Base-by-base conservation (phyloP, 2,113 vertebrate species). In the Rostratula benghalensis region DNA sequence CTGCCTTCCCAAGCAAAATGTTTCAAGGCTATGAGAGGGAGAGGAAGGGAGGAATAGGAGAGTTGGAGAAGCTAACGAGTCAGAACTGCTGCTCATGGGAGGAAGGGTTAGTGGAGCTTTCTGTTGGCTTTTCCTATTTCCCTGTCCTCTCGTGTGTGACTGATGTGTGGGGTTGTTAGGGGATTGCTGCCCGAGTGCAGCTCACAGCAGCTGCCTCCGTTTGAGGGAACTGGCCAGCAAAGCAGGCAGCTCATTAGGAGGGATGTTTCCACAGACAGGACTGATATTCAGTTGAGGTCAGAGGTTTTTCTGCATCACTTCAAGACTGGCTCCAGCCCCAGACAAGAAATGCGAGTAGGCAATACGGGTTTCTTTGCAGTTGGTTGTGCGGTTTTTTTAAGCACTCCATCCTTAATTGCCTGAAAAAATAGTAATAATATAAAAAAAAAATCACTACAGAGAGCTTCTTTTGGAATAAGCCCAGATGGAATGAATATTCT, bases 401-500 rank as follows among this genome's bases (percentile, higher is more conserved):
- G 18, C 31, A 28, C 27, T 80, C 7, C 20, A 27, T 86, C n/a
- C 70, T 85, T 77, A 83, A 54, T 65, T 86, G 67, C n/a, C 64
- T 70, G 67, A 83, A 93, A 89, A 95, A 53, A 28, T 48, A 57
- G 11, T 75, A 75, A 35, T 90, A 73, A 41, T 50, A 53, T 50
- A n/a, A 83, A 94, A n/a, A 83, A 94, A 37, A 71, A 94, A 43
- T 88, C 35, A 65, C 67, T 90, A 12, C 45, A 65, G 75, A 83
- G 71, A 74, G 17, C 28, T 85, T 89, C 7, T 74, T 77, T 67
- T 74, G 50, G 60, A 93, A 45, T 90, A 86, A 63, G 22, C 46
- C 31, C 86, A 54, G 54, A 31, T 70, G 50, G 23, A 86, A 86
- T 83, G 5, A 74, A 77, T 77, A 27, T 75, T 83, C 57, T 71